phyloP scores from a whole-genome alignment of 1,140 invertebrate genomes.

The Proctacanthus coquilletti region DNA sequence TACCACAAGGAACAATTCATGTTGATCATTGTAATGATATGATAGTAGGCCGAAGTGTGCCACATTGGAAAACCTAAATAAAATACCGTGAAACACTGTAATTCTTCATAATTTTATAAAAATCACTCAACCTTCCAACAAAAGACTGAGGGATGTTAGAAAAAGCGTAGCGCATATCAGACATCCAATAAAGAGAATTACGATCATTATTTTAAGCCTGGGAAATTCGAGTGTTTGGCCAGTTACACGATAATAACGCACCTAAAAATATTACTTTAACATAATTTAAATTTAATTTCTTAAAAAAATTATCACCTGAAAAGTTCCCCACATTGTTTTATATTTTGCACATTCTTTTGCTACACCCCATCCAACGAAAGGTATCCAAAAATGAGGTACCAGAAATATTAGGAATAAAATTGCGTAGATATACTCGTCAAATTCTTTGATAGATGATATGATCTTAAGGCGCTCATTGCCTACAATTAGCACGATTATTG shows the following conservation, averaged over 20 bases:
- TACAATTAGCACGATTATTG: slow-evolving; percentile 35
- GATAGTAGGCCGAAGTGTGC: slow-evolving; percentile 41
- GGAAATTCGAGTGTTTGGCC: slow-evolving; percentile 40
- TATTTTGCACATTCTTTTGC: slow-evolving; percentile 43
- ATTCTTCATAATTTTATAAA: no score
- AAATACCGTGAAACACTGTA: no score
- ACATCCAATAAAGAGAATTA: slow-evolving; percentile 40
- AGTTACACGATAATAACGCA: slow-evolving; percentile 35
- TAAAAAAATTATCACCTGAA: slow-evolving; percentile 28
- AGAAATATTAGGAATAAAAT: slow-evolving; percentile 43
- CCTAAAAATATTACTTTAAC: slow-evolving; percentile 15
- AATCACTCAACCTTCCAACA: slow-evolving; percentile 41
- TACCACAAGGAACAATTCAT: slow-evolving; percentile 49
- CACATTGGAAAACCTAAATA: slow-evolving; percentile 33
- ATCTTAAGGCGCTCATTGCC: slow-evolving; percentile 40
- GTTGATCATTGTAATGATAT: slow-evolving; percentile 47
- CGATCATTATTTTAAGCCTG: slow-evolving; percentile 36
- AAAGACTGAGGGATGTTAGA: slow-evolving; percentile 35
- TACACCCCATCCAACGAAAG: slow-evolving; percentile 36
- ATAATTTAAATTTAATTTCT: not conserved
- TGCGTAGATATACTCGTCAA: slow-evolving; percentile 46
- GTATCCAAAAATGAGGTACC: slow-evolving; percentile 40
- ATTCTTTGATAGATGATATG: slow-evolving; percentile 36
- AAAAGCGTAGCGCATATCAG: slow-evolving; percentile 38
- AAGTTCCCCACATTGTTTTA: slow-evolving; percentile 43